Conservation (phyloP, 1,140 invertebrate species). For the Helicorthomorpha holstii region DNA sequence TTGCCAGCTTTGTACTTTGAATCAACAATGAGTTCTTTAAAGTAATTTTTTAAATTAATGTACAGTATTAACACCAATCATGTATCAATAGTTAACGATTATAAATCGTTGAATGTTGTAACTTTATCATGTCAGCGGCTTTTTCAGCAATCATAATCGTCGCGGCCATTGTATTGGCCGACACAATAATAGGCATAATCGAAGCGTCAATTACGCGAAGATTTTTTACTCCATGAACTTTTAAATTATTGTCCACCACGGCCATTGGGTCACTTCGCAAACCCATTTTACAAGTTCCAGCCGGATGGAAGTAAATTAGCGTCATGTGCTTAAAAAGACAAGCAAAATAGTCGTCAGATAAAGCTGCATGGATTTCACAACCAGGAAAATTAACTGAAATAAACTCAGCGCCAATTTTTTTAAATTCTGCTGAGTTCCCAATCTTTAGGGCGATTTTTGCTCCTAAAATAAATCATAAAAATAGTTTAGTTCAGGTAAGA, state of each 20-base stretch:
- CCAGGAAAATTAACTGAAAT: too few relatives aligned
- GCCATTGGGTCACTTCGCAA: conserved; percentile 11
- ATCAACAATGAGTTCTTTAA: too few relatives aligned
- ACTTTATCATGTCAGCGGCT: conserved; percentile 60
- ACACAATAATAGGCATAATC: conserved; percentile 39
- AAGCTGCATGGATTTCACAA: conserved; percentile 11
- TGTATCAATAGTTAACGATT: too few relatives aligned
- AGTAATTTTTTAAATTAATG: too few relatives aligned
- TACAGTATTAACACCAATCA: too few relatives aligned
- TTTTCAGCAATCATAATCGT: conserved; percentile 79
- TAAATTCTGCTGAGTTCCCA: too few relatives aligned
- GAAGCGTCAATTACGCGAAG: conserved; percentile 59
- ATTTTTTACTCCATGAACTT: conserved; percentile 44
- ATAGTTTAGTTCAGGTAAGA: too few relatives aligned
- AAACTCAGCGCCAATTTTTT: too few relatives aligned
- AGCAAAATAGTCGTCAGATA: conserved; percentile 13
- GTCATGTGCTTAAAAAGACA: conserved; percentile 13
- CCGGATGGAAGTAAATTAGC: conserved; percentile 16
- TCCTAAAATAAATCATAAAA: too few relatives aligned
- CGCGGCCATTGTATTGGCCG: conserved; percentile 61
- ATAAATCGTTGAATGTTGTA: conserved; percentile 15
- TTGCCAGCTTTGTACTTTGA: too few relatives aligned
- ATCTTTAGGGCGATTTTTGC: too few relatives aligned
- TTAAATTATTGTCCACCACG: conserved; percentile 26
- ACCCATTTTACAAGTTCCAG: conserved; percentile 25